A percentile compares a stretch with the other conserved stretches of the same genome.
These are phyloP conservation scores for Toxotes jaculatrix DNA, from an alignment of 2,113 vertebrate genomes.

Conservation along the genomic window DNA sequence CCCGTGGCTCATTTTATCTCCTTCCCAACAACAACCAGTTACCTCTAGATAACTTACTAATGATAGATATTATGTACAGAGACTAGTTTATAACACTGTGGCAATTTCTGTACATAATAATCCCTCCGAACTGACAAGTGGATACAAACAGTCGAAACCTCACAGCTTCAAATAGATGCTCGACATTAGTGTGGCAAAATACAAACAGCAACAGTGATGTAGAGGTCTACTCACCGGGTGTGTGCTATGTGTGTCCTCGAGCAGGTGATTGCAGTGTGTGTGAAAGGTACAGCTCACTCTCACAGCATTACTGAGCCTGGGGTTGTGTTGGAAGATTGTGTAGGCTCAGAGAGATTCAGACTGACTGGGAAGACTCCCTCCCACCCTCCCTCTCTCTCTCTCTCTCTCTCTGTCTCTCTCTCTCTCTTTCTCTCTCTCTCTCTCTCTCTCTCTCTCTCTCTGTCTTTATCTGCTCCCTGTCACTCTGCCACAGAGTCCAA, in stretches of 20 bases:
- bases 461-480: constrained; percentile 31
- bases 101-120: neutral
- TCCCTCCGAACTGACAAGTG: constrained; percentile 8
- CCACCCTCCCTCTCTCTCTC: neutral
- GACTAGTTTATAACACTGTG: neutral
- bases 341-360: constrained; percentile 56
- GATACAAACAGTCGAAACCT: neutral
- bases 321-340: constrained; percentile 54
- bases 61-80: neutral
- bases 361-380: constrained; percentile 41
- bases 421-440: neutral
- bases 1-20: constrained; percentile 5
- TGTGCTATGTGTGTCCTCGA: constrained; percentile 37
- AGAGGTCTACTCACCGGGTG: constrained; percentile 61
- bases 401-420: constrained; percentile 7
- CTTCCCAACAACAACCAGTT: constrained; percentile 7
- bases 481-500: constrained; percentile 43
- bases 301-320: constrained; percentile 55
- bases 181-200: neutral
- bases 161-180: constrained; percentile 10
- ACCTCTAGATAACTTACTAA: neutral
- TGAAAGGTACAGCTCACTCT: constrained; percentile 40
- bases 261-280: constrained; percentile 32
- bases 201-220: neutral
- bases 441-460: neutral